Evolutionary conservation across 1,140 invertebrate species (phyloP).

Genomic region (Zaprionus lachaisei): DNA sequence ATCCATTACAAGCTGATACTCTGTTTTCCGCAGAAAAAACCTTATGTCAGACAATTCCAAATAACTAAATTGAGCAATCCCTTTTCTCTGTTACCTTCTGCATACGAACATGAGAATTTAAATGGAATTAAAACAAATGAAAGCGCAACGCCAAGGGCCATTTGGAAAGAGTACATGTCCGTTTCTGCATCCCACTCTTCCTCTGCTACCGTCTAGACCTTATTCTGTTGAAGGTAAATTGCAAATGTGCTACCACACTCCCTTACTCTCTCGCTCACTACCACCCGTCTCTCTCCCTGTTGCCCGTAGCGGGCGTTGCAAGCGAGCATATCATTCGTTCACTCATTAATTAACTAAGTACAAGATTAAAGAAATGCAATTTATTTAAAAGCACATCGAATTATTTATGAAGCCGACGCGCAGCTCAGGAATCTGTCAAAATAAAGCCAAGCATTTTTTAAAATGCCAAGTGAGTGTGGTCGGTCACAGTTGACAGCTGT

Average conservation of each 20-base stretch:
- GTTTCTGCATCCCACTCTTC: not conserved
- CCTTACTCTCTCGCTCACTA: not conserved
- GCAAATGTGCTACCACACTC: slow-evolving; percentile 1
- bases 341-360: slow-evolving; percentile 48
- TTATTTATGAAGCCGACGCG: slow-evolving; percentile 33
- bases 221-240: not conserved
- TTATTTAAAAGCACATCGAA: slow-evolving; percentile 56
- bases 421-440: slow-evolving; percentile 29
- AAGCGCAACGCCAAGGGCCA: slow-evolving; percentile 3
- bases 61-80: not conserved
- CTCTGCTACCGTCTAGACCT: not conserved
- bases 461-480: slow-evolving; percentile 13
- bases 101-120: slow-evolving; percentile 6
- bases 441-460: slow-evolving; percentile 34
- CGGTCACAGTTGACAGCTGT: slow-evolving; percentile 51
- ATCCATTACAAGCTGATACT: not conserved
- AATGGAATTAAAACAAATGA: slow-evolving; percentile 55
- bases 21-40: not conserved
- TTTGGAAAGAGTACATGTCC: not conserved
- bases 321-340: not conserved
- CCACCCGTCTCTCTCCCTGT: not conserved
- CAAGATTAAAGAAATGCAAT: slow-evolving; percentile 37
- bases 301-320: not conserved
- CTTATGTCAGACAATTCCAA: not conserved
- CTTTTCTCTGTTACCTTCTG: not conserved